Base-by-base conservation (phyloP, 2,888 invertebrate genomes). In the Epinotia nisella region DNA sequence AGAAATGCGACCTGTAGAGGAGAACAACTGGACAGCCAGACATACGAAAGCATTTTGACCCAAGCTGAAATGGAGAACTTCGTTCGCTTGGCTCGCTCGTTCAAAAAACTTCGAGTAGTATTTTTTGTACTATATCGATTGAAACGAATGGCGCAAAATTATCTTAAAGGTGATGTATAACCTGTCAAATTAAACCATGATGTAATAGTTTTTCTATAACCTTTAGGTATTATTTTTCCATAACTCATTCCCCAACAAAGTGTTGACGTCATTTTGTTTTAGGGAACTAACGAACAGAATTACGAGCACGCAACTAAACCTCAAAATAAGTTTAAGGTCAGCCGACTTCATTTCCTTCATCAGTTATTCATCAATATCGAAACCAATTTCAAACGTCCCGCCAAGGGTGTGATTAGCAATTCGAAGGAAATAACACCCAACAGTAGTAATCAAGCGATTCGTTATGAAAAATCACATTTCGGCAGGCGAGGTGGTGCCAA, bases 341-440 rank as follows among this genome's bases (percentile, higher is more conserved):
- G 82, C 80, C 77, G 82, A 83, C 82, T 82, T 81, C 75, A 78
- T 79, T 80, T 82, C 84, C 85, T 82, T 83, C 85, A 83, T 83
- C 85, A 85, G 78, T 82, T 85, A 85, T 87, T 86, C 85, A 86
- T 87, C 87, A 88, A 83, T 81, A 81, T 79, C 75, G 80, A 80
- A 81, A 82, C 82, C 83, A 83, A 87, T 87, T 87, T 79, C 80
- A 79, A 79, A 79, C 81, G 82, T 81, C 82, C 84, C 85, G 82
- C 81, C 80, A 82, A 79, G 80, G 78, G 79, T 79, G 76, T 82
- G 78, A 80, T 92, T 92, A 91, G 88, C 89, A 88, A 91, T 92
- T 92, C 91, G 89, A 90, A 90, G 82, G 86, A 87, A 92, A 92
- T 90, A 89, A 90, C 87, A 90, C 83, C 83, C 90, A 92, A 92